These are phyloP conservation scores for Parapsyche elsis DNA, from an alignment of 1,140 invertebrate genomes.

Conservation along the genomic window DNA sequence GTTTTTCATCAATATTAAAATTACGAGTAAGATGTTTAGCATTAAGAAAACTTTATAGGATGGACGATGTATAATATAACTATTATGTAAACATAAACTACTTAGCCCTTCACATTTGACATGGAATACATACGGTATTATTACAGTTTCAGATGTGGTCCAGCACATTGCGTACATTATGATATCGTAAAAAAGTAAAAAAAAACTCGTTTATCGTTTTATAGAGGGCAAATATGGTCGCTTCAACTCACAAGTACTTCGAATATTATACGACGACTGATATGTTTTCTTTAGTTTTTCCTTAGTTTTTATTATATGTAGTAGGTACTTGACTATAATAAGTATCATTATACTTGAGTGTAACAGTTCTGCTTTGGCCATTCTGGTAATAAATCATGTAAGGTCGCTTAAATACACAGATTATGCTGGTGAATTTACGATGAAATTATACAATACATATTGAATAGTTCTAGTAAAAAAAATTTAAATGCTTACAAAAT, in stretches of 20 bases:
- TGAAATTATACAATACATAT: background rate
- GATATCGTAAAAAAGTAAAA: conserved; percentile 3
- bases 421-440: background rate
- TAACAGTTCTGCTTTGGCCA: background rate
- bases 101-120: too few relatives aligned
- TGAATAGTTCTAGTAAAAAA: too few relatives aligned
- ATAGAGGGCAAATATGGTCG: background rate
- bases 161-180: background rate
- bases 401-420: conserved; percentile 10
- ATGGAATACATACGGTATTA: too few relatives aligned
- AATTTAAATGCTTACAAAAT: too few relatives aligned
- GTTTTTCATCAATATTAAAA: too few relatives aligned
- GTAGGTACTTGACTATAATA: background rate
- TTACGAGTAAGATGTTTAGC: too few relatives aligned
- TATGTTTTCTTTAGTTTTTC: conserved; percentile 18
- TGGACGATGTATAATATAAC: too few relatives aligned
- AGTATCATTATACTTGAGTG: background rate
- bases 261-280: background rate
- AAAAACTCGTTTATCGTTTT: background rate
- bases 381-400: background rate
- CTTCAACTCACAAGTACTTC: background rate
- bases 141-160: too few relatives aligned
- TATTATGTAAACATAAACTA: too few relatives aligned
- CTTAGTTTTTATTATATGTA: conserved; percentile 1
- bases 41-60: too few relatives aligned